Percentiles rank a stretch among this genome's conserved stretches.
Evolutionary conservation across 2,797 vertebrate genomes (phyloP).

Genomic region (Coendou prehensilis): DNA sequence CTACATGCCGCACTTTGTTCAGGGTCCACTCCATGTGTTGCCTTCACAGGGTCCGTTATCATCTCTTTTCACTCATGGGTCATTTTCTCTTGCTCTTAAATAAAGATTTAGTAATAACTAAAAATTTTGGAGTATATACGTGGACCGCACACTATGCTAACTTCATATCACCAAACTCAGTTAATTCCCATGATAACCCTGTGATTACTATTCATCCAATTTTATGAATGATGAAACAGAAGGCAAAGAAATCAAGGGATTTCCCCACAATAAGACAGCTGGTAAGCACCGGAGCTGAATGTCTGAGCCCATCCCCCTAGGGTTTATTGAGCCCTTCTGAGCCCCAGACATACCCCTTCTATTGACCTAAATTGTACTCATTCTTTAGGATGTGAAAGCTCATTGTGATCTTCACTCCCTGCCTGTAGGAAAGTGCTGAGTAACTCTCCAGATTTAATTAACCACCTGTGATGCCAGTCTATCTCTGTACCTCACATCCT

Average conservation of each 20-base stretch:
- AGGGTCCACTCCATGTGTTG: background rate
- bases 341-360: background rate
- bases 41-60: background rate
- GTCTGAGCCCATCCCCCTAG: background rate
- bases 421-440: constrained; percentile 6
- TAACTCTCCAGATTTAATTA: background rate
- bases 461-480: background rate
- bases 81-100: constrained; percentile 39
- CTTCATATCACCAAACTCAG: background rate
- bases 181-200: background rate
- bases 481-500: background rate
- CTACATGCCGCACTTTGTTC: background rate
- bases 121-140: background rate
- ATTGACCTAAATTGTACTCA: background rate
- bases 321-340: background rate
- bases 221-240: constrained; percentile 59
- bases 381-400: background rate
- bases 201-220: background rate
- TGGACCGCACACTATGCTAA: background rate
- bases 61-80: background rate
- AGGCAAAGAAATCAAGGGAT: constrained; percentile 42
- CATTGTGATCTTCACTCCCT: background rate
- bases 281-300: background rate
- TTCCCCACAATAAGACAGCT: background rate
- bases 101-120: background rate